phyloP scores from a whole-genome alignment of 2,113 vertebrate genomes.

The Atlantisia rogersi region DNA sequence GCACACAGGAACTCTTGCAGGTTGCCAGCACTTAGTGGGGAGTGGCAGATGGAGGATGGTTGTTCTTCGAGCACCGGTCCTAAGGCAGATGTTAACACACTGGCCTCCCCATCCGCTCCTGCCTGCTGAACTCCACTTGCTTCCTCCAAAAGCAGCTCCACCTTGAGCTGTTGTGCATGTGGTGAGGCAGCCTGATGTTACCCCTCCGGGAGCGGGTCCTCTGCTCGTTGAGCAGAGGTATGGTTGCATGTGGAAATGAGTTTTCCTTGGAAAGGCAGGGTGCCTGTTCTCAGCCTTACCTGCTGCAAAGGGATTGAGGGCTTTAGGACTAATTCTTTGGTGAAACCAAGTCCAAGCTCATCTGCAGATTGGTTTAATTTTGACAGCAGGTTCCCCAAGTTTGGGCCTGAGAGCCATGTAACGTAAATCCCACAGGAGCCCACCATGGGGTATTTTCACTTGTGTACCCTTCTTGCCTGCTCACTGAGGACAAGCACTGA shows the following conservation, averaged over 20 bases:
- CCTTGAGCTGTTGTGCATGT: background rate
- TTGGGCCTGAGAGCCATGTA: background rate
- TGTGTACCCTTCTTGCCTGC: background rate
- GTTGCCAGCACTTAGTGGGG: background rate
- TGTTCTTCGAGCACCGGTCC: background rate
- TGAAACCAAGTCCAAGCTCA: background rate
- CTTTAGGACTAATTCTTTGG: background rate
- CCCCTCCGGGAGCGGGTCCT: fast-evolving
- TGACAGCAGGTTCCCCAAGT: background rate
- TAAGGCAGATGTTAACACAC: fast-evolving
- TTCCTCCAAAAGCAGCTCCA: background rate
- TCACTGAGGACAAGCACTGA: background rate
- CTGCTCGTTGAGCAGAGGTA: background rate
- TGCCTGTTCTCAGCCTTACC: background rate
- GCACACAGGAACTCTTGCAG: background rate
- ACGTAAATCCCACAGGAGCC: background rate
- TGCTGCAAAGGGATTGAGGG: background rate
- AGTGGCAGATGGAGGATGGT: fast-evolving
- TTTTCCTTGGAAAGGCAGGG: background rate
- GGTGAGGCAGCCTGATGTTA: background rate
- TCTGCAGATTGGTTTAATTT: background rate
- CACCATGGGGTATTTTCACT: background rate
- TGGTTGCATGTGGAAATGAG: background rate
- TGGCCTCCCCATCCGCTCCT: background rate
- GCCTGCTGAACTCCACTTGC: background rate